phyloP scores from a whole-genome alignment of 2,888 invertebrate genomes.

The Crossocerus cetratus region DNA sequence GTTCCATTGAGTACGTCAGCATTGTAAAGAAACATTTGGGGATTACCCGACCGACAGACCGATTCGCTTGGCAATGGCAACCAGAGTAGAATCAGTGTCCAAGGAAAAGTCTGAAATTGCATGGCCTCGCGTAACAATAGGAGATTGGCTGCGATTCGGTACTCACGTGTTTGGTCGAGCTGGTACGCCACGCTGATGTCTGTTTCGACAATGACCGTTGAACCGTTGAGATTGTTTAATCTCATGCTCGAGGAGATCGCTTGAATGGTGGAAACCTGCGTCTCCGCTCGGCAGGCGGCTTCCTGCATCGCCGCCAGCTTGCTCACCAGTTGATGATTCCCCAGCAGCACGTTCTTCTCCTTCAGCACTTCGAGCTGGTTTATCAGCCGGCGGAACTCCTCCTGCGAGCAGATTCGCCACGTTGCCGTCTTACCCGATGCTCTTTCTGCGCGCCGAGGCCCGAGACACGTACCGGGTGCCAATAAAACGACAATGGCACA shows the following conservation, averaged over 20 bases:
- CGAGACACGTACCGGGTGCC: too few species aligned
- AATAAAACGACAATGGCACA: too few species aligned
- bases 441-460: too few species aligned
- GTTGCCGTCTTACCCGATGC: not conserved
- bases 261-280: conserved; percentile 77
- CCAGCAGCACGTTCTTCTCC: conserved; percentile 86
- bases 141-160: not conserved
- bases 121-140: too few species aligned
- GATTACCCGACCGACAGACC: too few species aligned
- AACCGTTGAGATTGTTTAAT: conserved; percentile 71
- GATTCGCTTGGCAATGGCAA: too few species aligned
- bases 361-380: conserved; percentile 88
- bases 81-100: too few species aligned
- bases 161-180: conserved; percentile 54
- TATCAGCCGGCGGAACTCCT: conserved; percentile 89
- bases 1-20: too few species aligned
- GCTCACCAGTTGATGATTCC: conserved; percentile 85
- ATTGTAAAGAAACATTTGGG: too few species aligned
- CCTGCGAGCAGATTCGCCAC: conserved; percentile 79
- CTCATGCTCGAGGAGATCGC: conserved; percentile 68
- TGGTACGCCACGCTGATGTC: conserved; percentile 46
- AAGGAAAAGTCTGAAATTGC: too few species aligned
- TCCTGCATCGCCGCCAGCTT: conserved; percentile 91
- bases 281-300: conserved; percentile 82
- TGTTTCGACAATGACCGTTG: conserved; percentile 65